Percentiles rank a stretch among this genome's conserved stretches.
Conservation (phyloP, 2,113 vertebrate genomes). For the Pluvianellus socialis region DNA sequence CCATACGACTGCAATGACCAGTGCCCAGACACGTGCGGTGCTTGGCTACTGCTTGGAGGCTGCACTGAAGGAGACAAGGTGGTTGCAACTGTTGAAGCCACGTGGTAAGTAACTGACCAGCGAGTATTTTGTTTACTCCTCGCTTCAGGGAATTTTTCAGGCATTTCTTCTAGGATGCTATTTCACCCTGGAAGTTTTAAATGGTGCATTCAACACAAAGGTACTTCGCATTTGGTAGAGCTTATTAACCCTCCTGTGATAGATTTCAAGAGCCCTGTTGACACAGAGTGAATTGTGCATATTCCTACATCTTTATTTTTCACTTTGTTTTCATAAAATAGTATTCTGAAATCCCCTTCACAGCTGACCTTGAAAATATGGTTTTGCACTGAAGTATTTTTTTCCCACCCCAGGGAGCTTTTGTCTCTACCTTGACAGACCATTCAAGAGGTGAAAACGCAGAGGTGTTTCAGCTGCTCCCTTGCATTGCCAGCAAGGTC, state of each 20-base stretch:
- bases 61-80: background rate
- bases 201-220: background rate
- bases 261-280: background rate
- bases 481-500: background rate
- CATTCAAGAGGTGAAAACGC: background rate
- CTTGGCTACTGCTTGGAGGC: background rate
- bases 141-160: background rate
- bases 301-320: background rate
- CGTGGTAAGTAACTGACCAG: background rate
- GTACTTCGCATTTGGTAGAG: background rate
- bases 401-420: background rate
- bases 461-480: background rate
- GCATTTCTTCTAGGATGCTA: background rate
- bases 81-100: background rate
- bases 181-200: background rate
- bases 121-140: background rate
- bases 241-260: background rate
- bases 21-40: background rate
- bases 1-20: accelerated
- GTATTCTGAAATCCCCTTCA: background rate
- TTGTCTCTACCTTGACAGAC: background rate
- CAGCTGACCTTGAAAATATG: background rate
- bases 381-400: background rate
- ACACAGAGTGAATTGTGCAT: background rate
- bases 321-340: background rate